phyloP scores from a whole-genome alignment of 2,888 invertebrate species.

The Folsomia manolachei region DNA sequence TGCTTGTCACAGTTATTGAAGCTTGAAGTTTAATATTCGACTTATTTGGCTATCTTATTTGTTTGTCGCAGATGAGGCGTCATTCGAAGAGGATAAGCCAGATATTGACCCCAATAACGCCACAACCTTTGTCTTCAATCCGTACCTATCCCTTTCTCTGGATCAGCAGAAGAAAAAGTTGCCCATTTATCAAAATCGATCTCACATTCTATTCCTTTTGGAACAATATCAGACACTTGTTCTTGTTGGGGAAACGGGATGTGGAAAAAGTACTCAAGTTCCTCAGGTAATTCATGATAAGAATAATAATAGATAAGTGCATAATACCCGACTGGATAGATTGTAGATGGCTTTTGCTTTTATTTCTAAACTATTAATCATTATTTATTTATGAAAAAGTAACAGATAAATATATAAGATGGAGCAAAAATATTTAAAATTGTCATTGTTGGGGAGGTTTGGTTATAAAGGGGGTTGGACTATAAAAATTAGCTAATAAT shows the following conservation, averaged over 20 bases:
- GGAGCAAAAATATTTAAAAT: too few relatives aligned
- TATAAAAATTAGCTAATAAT: too few relatives aligned
- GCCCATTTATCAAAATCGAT: constrained; percentile 80
- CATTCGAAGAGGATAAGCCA: constrained; percentile 54
- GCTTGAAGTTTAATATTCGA: not conserved
- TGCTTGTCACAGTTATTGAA: not conserved
- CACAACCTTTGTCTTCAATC: constrained; percentile 77
- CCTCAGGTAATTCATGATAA: constrained; percentile 80
- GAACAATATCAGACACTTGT: constrained; percentile 57
- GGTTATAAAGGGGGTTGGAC: too few relatives aligned
- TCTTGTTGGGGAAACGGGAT: constrained; percentile 81
- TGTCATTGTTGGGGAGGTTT: too few relatives aligned
- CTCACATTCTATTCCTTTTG: constrained; percentile 82
- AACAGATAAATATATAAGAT: not conserved
- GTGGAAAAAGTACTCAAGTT: constrained; percentile 93
- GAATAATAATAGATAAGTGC: too few relatives aligned
- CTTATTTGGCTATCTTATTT: not conserved
- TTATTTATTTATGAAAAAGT: not conserved
- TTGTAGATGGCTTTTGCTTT: too few relatives aligned
- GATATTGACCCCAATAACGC: constrained; percentile 61
- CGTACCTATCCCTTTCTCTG: constrained; percentile 75
- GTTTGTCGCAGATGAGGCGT: constrained; percentile 25
- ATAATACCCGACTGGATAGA: too few relatives aligned
- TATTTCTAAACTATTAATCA: too few relatives aligned
- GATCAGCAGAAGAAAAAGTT: constrained; percentile 79